These are phyloP conservation scores for Malacoctenus gilli DNA, from an alignment of 2,797 vertebrate species.

Conservation along the genomic window DNA sequence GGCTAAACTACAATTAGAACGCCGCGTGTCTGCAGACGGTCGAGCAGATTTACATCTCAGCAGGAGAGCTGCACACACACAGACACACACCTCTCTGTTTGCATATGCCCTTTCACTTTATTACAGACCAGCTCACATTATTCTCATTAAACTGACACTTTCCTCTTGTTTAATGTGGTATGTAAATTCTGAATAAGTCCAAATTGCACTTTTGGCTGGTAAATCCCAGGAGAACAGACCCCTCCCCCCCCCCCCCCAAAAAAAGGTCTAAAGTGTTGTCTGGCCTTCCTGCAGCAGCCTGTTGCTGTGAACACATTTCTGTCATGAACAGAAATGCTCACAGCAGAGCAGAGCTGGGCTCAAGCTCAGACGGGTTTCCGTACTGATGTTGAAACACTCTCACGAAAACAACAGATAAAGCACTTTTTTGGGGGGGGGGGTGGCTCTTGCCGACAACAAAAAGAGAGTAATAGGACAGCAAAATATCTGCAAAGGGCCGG, in stretches of 20 bases:
- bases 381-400: slow-evolving; percentile 28
- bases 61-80: no score
- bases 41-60: no score
- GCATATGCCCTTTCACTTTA: not conserved
- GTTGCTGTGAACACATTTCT: slow-evolving; percentile 40
- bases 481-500: not conserved
- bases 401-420: slow-evolving; percentile 14
- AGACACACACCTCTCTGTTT: no score
- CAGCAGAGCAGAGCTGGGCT: slow-evolving; percentile 17
- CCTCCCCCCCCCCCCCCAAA: not conserved
- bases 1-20: not conserved
- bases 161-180: slow-evolving; percentile 1
- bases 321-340: slow-evolving; percentile 33
- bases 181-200: slow-evolving; percentile 8
- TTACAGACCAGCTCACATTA: not conserved
- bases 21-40: not conserved
- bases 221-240: slow-evolving; percentile 1
- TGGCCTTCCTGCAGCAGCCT: slow-evolving; percentile 11
- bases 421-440: not conserved
- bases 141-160: not conserved
- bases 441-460: not conserved
- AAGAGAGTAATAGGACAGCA: not conserved
- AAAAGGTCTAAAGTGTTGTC: slow-evolving; percentile 24
- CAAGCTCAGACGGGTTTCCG: slow-evolving; percentile 5
- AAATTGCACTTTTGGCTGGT: slow-evolving; percentile 2